phyloP scores from a whole-genome alignment of 2,797 vertebrate genomes.

The Siniperca undulata region DNA sequence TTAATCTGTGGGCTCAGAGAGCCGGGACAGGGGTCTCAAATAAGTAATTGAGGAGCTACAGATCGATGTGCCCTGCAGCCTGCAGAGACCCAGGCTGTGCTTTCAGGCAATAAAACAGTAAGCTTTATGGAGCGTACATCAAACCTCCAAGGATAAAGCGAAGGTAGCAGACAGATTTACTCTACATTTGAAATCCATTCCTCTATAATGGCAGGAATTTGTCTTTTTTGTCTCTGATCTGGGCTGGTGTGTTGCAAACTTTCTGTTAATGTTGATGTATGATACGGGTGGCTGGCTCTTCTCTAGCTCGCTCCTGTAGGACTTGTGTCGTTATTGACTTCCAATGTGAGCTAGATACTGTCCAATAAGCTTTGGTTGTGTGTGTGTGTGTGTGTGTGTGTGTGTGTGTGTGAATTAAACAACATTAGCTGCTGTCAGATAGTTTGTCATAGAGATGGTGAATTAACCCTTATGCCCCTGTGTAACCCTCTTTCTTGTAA shows the following conservation, averaged over 20 bases:
- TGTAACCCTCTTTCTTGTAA: slow-evolving; percentile 42
- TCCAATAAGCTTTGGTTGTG: slow-evolving; percentile 45
- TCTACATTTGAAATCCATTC: slow-evolving; percentile 45
- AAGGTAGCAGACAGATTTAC: slow-evolving; percentile 44
- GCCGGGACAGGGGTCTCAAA: slow-evolving; percentile 39
- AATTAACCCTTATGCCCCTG: slow-evolving; percentile 50
- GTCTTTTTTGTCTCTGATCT: slow-evolving; percentile 34
- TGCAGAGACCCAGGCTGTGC: slow-evolving; percentile 41
- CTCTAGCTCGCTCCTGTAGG: slow-evolving; percentile 23
- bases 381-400: slow-evolving; percentile 4
- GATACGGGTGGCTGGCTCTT: not conserved
- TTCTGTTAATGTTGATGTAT: slow-evolving; percentile 45
- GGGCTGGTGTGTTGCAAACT: not conserved
- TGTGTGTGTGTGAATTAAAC: slow-evolving; percentile 43
- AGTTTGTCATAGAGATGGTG: slow-evolving; percentile 61
- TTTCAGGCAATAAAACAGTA: slow-evolving; percentile 65
- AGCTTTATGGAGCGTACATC: slow-evolving; percentile 59
- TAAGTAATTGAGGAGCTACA: slow-evolving; percentile 58
- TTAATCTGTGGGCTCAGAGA: slow-evolving; percentile 27
- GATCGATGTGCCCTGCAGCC: slow-evolving; percentile 68
- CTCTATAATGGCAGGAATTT: slow-evolving; percentile 43
- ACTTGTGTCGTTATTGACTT: slow-evolving; percentile 46
- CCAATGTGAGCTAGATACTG: slow-evolving; percentile 20
- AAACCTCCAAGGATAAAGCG: slow-evolving; percentile 49
- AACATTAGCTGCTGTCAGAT: slow-evolving; percentile 54